Conservation (phyloP, 1,140 invertebrate species). For the Anoplophora glabripennis region DNA sequence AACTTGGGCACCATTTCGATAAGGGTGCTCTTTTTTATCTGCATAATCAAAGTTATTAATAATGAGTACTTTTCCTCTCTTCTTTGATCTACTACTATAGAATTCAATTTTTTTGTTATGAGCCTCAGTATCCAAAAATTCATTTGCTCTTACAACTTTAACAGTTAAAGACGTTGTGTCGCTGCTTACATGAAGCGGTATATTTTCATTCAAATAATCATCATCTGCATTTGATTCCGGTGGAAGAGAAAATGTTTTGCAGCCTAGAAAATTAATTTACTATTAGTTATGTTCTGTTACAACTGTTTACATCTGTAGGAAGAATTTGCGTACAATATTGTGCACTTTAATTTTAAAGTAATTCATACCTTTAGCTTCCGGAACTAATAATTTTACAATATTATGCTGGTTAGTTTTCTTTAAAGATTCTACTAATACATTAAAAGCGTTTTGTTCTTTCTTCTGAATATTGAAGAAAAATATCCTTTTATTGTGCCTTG, state of each 20-base stretch:
- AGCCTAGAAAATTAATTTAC: not conserved
- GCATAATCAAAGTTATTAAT: conserved; percentile 57
- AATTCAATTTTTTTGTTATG: conserved; percentile 19
- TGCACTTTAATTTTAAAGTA: not conserved
- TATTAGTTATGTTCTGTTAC: not conserved
- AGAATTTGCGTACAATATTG: not conserved
- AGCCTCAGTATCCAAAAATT: conserved; percentile 23
- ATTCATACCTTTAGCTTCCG: not conserved
- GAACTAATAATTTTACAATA: conserved; percentile 8
- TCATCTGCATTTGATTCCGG: not conserved
- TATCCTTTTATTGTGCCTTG: conserved; percentile 19
- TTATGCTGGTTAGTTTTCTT: conserved; percentile 11
- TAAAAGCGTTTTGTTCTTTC: conserved; percentile 16
- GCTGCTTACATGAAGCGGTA: not conserved
- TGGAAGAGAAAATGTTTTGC: not conserved
- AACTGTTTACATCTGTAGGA: not conserved
- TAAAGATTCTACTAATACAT: conserved; percentile 17
- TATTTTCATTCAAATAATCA: not conserved
- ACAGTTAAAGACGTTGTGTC: conserved; percentile 17
- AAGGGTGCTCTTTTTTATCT: conserved; percentile 25
- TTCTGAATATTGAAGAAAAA: conserved; percentile 21
- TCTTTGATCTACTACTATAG: conserved; percentile 55
- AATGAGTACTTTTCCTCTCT: conserved; percentile 57
- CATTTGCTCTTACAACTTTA: conserved; percentile 20
- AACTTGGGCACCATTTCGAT: conserved; percentile 50